phyloP scores from a whole-genome alignment of 1,140 invertebrate species.

The Ladona fulva region DNA sequence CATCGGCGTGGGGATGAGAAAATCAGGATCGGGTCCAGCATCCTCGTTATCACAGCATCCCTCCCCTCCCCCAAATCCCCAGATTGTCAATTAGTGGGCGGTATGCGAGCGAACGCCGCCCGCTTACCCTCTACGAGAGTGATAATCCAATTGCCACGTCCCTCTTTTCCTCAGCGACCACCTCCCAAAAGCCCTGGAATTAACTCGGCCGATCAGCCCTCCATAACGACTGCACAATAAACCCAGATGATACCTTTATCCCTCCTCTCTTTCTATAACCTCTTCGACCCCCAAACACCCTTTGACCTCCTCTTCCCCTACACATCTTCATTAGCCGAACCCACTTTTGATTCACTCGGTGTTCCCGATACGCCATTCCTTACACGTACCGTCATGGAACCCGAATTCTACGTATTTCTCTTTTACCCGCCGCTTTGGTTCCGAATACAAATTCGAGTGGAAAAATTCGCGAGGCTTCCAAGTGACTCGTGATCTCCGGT shows the following conservation, averaged over 20 bases:
- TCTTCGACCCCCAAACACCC: neutral
- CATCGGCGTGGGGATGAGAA: too few species aligned
- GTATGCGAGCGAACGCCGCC: neutral
- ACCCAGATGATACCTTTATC: neutral
- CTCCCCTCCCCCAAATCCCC: neutral
- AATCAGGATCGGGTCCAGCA: neutral
- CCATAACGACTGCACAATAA: too few species aligned
- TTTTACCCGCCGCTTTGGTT: neutral
- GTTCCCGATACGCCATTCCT: neutral
- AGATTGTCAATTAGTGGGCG: neutral
- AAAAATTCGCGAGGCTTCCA: too few species aligned
- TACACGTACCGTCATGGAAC: neutral
- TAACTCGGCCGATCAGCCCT: too few species aligned
- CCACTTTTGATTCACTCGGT: neutral
- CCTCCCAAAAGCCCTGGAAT: too few species aligned
- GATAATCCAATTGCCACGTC: neutral
- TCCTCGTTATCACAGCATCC: neutral
- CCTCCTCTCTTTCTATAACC: neutral
- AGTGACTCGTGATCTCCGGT: too few species aligned
- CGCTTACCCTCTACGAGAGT: neutral
- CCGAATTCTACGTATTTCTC: neutral
- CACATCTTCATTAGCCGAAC: neutral
- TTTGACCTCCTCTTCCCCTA: neutral
- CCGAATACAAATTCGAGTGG: neutral
- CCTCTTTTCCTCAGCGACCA: neutral